These are phyloP conservation scores for Osedax frankpressi DNA, from an alignment of 2,888 invertebrate species.

Conservation along the genomic window DNA sequence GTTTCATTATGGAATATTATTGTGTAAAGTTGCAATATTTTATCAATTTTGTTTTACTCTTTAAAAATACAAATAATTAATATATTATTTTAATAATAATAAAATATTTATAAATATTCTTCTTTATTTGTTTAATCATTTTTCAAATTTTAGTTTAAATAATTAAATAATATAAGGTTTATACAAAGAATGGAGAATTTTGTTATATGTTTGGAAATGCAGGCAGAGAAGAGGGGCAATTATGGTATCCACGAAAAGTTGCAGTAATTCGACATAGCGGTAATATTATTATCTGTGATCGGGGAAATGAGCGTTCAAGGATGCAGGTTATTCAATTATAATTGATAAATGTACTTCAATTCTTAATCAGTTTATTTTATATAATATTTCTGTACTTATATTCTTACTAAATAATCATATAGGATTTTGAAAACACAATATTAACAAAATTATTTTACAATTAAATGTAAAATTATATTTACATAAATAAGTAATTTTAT, in stretches of 20 bases:
- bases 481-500: too few species aligned
- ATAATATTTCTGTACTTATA: not conserved
- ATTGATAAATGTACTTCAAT: not conserved
- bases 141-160: not conserved
- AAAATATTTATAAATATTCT: not conserved
- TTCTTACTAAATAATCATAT: too few species aligned
- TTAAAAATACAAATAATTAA: not conserved
- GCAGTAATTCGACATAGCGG: constrained; percentile 51
- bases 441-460: too few species aligned
- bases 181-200: constrained; percentile 76
- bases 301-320: constrained; percentile 84
- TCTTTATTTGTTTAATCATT: not conserved
- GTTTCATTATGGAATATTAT: constrained; percentile 54
- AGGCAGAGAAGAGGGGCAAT: constrained; percentile 70
- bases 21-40: too few species aligned
- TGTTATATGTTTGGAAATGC: constrained; percentile 87
- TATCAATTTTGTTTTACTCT: not conserved
- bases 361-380: not conserved
- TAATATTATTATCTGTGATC: constrained; percentile 75
- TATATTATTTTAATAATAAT: not conserved
- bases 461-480: too few species aligned
- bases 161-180: not conserved
- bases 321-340: constrained; percentile 54
- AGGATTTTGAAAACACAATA: too few species aligned
- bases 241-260: constrained; percentile 93